phyloP scores from a whole-genome alignment of 1,140 invertebrate species.

The Hesperophylax magnus region DNA sequence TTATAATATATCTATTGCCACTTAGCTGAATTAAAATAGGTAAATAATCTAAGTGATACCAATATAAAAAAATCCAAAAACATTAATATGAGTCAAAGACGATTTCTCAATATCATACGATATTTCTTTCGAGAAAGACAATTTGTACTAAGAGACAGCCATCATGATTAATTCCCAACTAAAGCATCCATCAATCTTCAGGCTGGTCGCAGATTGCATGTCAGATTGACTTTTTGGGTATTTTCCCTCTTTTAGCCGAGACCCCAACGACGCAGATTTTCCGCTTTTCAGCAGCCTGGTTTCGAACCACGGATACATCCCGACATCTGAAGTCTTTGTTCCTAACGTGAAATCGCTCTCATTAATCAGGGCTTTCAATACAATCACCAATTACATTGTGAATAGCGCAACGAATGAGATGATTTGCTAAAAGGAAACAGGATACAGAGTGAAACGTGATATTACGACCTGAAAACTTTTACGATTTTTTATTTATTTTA shows the following conservation, averaged over 20 bases:
- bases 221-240: constrained; percentile 18
- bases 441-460: too few species aligned
- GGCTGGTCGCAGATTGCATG: constrained; percentile 1
- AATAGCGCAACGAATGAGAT: background rate
- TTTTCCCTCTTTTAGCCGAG: background rate
- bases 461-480: too few species aligned
- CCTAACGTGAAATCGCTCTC: background rate
- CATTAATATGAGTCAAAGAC: too few species aligned
- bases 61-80: too few species aligned
- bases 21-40: too few species aligned
- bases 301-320: background rate
- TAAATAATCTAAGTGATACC: too few species aligned
- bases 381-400: constrained; percentile 8
- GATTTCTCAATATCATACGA: background rate
- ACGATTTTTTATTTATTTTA: too few species aligned
- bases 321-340: constrained; percentile 1
- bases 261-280: background rate
- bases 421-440: constrained; percentile 5
- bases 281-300: constrained; percentile 3
- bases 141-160: constrained; percentile 4
- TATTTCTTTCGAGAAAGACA: background rate
- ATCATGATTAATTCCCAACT: constrained; percentile 14
- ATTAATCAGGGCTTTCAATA: constrained; percentile 15
- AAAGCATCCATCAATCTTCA: constrained; percentile 18
- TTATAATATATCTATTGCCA: too few species aligned